Percentiles rank a stretch among this genome's conserved stretches.
phyloP scores from a whole-genome alignment of 1,140 invertebrate genomes.

The Mamestra configurata region DNA sequence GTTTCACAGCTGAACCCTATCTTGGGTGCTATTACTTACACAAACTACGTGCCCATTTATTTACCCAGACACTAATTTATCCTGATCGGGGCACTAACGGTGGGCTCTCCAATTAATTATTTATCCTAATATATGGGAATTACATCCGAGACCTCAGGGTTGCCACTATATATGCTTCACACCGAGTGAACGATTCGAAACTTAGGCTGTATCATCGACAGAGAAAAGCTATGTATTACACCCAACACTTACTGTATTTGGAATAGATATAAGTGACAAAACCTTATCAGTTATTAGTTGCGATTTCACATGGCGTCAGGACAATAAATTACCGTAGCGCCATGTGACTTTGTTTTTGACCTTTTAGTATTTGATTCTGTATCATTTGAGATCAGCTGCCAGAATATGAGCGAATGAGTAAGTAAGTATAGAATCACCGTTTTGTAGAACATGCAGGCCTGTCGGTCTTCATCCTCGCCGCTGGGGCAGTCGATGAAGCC shows the following conservation, averaged over 20 bases:
- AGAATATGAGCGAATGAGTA: neutral
- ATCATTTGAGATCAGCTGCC: no score
- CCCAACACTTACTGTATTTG: neutral
- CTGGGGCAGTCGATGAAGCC: slow-evolving; percentile 98
- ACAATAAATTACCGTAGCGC: no score
- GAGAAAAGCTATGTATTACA: neutral
- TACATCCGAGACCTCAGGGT: slow-evolving; percentile 14
- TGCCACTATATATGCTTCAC: no score
- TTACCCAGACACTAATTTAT: slow-evolving; percentile 29
- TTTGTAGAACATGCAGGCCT: slow-evolving; percentile 99
- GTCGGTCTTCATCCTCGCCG: slow-evolving; percentile 97
- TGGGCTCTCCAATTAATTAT: slow-evolving; percentile 12
- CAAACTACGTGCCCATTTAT: slow-evolving; percentile 9
- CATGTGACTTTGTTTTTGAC: no score
- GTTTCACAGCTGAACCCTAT: neutral
- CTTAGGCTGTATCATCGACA: neutral
- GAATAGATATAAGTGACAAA: neutral
- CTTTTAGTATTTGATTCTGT: no score
- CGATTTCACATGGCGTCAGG: no score
- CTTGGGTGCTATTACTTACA: slow-evolving; percentile 6
- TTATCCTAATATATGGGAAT: slow-evolving; percentile 27
- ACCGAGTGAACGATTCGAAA: neutral
- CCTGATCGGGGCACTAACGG: slow-evolving; percentile 6
- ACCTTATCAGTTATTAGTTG: no score
- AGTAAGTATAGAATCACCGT: slow-evolving; percentile 91